Evolutionary conservation across 2,888 invertebrate genomes (phyloP).

Genomic region (Pediacus dermestoides): DNA sequence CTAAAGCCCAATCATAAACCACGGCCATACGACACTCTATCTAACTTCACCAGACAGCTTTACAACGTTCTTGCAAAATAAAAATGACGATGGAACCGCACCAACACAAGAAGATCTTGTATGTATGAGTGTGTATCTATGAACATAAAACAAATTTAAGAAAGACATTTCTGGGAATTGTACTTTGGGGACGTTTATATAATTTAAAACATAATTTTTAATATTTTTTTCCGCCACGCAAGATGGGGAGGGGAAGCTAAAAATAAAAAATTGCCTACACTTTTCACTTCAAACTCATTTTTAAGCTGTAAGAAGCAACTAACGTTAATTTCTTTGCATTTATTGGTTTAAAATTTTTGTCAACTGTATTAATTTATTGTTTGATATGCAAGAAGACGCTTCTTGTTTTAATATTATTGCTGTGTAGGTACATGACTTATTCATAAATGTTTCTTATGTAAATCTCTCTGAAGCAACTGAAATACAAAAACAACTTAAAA

Average conservation of each 20-base stretch:
- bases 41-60: slow-evolving; percentile 28
- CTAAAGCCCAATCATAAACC: slow-evolving; percentile 28
- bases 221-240: slow-evolving; percentile 8
- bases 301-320: too few relatives aligned
- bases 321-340: too few relatives aligned
- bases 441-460: slow-evolving; percentile 4
- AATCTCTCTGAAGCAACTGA: slow-evolving; percentile 18
- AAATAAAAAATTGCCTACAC: too few relatives aligned
- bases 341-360: too few relatives aligned
- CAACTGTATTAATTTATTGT: too few relatives aligned
- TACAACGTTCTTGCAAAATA: slow-evolving; percentile 25
- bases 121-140: slow-evolving; percentile 25
- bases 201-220: slow-evolving; percentile 29
- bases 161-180: slow-evolving; percentile 26
- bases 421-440: too few relatives aligned
- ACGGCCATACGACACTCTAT: slow-evolving; percentile 25
- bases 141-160: slow-evolving; percentile 30
- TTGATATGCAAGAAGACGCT: too few relatives aligned
- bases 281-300: too few relatives aligned
- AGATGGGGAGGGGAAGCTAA: too few relatives aligned
- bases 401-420: too few relatives aligned
- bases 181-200: slow-evolving; percentile 23
- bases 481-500: slow-evolving; percentile 40
- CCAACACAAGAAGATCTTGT: slow-evolving; percentile 11
- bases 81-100: slow-evolving; percentile 11